These are phyloP conservation scores for Catocala fraxini DNA, from an alignment of 2,888 invertebrate genomes.

Conservation along the genomic window DNA sequence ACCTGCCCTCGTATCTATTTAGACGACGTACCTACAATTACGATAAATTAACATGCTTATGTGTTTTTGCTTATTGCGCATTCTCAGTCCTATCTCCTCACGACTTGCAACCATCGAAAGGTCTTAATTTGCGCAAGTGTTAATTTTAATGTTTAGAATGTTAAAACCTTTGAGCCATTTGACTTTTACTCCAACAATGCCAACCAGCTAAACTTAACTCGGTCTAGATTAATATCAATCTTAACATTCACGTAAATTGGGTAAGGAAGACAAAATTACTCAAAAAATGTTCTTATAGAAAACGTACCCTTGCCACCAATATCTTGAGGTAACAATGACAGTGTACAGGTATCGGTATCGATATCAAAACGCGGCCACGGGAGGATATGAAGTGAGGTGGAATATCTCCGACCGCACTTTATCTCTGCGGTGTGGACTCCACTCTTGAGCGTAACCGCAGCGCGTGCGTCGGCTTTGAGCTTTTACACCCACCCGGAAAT, in stretches of 20 bases:
- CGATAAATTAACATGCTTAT: conserved; percentile 62
- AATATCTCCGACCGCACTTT: conserved; percentile 58
- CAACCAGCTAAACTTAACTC: background rate
- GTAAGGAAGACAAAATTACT: too few species aligned
- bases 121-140: conserved; percentile 38
- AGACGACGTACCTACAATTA: conserved; percentile 60
- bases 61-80: conserved; percentile 62
- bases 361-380: conserved; percentile 21
- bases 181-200: conserved; percentile 1
- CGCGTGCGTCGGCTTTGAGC: conserved; percentile 53
- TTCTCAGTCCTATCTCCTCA: conserved; percentile 49
- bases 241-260: too few species aligned
- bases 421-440: conserved; percentile 55
- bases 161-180: conserved; percentile 18
- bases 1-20: conserved; percentile 58
- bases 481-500: conserved; percentile 56
- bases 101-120: conserved; percentile 29
- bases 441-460: conserved; percentile 59
- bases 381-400: conserved; percentile 29
- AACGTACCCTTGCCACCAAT: background rate
- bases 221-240: too few species aligned
- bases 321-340: background rate
- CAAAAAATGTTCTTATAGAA: background rate
- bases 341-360: conserved; percentile 14
- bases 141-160: conserved; percentile 38